Base-by-base conservation (phyloP, 2,797 vertebrate genomes). In the Antrozous pallidus region DNA sequence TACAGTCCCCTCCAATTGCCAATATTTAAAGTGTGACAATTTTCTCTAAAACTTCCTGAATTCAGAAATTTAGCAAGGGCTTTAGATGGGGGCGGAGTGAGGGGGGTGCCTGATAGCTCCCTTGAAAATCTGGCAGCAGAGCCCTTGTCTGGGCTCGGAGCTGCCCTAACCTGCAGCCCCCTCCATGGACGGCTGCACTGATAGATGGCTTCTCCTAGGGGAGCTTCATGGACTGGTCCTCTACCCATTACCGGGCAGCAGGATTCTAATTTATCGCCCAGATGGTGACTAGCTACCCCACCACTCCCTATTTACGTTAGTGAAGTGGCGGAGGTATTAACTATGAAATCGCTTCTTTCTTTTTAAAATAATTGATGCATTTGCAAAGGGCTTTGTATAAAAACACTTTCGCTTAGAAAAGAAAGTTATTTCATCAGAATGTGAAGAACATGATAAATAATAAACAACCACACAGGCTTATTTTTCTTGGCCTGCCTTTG, bases 221-320 rank as follows among this genome's bases (percentile, higher is more conserved):
- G 96, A 90, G 89, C 89, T 65, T 38, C 81, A 4, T 33, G 65
- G 84, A 71, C 81, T 94, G 93, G 91, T 77, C 78, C 61, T 87
- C 91, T 12, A 2, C 56, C 95, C 81, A 95, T 96, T 97, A 95
- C 89, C 63, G 6, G 73, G 91, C 22, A 70, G 78, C 69, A 90
- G 73, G 84, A 94, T 91, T 90, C 65, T 85, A 83, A 96, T 96
- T 95, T 93, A 91, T 70, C 91, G 80, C 80, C 94, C 97, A 97
- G 96, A 97, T 97, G 96, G 96, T 73, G 93, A 87, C 86, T 40
- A 81, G 84, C 86, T 40, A 81, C 77, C 89, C 92, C 63, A 45
- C 85, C 63, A 22, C 90, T 70, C 70, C 80, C 67, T 65, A 33
- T 94, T 94, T 82, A 79, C 77, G 95, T 91, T 88, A 93, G 69